Conservation (phyloP, 2,797 vertebrate species). For the Echiichthys vipera region DNA sequence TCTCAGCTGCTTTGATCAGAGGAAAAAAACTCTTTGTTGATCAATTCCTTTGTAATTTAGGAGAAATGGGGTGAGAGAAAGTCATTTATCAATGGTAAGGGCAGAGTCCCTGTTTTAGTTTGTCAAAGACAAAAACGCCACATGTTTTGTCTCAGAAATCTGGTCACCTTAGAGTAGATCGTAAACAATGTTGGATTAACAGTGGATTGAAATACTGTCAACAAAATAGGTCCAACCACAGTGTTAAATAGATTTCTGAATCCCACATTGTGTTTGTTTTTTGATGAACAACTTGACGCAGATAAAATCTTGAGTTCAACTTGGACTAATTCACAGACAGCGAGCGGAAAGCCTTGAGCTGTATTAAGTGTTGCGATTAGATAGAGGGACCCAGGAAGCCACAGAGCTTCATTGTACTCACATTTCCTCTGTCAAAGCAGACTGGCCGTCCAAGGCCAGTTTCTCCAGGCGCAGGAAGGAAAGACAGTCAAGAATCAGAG, state of each 20-base stretch:
- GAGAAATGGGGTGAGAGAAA: too few species aligned
- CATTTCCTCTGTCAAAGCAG: slow-evolving; percentile 40
- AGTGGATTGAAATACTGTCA: neutral
- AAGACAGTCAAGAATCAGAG: slow-evolving; percentile 39
- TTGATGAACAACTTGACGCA: neutral
- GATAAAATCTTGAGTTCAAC: neutral
- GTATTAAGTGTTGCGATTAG: slow-evolving; percentile 36
- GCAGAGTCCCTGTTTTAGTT: too few species aligned
- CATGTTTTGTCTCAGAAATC: too few species aligned
- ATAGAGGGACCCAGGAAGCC: slow-evolving; percentile 36
- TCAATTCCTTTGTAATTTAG: too few species aligned
- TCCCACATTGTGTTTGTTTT: neutral
- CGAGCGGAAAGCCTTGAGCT: slow-evolving; percentile 48
- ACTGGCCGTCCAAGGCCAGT: slow-evolving; percentile 60
- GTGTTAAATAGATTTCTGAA: neutral
- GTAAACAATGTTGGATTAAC: too few species aligned
- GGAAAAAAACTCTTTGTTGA: too few species aligned
- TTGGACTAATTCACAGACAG: slow-evolving; percentile 12
- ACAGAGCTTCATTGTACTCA: slow-evolving; percentile 61
- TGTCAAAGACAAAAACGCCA: too few species aligned
- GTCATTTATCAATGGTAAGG: too few species aligned
- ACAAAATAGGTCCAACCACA: neutral
- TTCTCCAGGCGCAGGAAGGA: slow-evolving; percentile 40
- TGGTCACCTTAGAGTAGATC: too few species aligned
- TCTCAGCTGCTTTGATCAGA: too few species aligned